These are phyloP conservation scores for Siphonodentalium dalli DNA, from an alignment of 2,888 invertebrate species.

Conservation along the genomic window DNA sequence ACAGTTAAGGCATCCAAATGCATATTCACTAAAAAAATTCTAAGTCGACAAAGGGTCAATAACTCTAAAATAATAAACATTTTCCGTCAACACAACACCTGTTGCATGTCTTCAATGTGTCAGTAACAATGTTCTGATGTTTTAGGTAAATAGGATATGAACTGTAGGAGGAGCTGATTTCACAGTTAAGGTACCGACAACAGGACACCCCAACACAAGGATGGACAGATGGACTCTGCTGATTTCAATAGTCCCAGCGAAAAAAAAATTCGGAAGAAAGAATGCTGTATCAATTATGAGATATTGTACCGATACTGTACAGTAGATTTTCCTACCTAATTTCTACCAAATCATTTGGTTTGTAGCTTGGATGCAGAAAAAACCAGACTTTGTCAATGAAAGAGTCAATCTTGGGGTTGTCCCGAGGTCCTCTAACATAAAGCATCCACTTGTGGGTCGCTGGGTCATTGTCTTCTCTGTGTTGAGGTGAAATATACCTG, in stretches of 20 bases:
- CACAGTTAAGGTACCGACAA: no score
- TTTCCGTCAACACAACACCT: no score
- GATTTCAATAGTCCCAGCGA: background rate
- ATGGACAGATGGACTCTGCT: background rate
- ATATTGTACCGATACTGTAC: background rate
- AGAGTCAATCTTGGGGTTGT: constrained; percentile 71
- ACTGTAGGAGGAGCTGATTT: no score
- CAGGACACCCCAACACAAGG: background rate
- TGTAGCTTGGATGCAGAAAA: constrained; percentile 84
- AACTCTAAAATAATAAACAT: no score
- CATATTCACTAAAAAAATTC: no score
- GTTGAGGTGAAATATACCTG: constrained; percentile 72
- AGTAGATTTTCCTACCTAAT: constrained; percentile 70
- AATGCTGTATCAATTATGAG: no score
- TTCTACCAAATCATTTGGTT: constrained; percentile 84
- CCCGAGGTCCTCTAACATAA: constrained; percentile 78
- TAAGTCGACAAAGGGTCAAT: no score
- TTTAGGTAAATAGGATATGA: no score
- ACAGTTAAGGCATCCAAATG: no score
- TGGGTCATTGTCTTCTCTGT: constrained; percentile 71
- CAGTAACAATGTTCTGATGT: no score
- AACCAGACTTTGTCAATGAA: constrained; percentile 80
- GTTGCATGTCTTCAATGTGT: no score
- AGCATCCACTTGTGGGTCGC: constrained; percentile 90
- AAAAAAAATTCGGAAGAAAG: no score